Percentiles rank a stretch among this genome's conserved stretches.
Evolutionary conservation across 1,140 invertebrate species (phyloP).

Genomic region (Panulirus ornatus): DNA sequence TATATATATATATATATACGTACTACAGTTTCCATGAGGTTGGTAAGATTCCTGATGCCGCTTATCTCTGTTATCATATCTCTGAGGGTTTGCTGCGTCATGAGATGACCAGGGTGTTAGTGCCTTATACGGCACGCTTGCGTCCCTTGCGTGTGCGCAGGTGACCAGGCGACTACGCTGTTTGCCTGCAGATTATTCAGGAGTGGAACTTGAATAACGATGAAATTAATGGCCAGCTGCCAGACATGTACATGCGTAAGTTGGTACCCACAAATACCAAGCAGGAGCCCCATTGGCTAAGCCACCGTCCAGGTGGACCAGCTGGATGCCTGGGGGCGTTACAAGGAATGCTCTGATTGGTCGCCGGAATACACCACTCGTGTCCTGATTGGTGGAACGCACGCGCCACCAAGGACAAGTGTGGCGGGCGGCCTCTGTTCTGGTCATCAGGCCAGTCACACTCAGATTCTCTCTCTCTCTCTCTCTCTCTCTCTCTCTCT

Average conservation of each 20-base stretch:
- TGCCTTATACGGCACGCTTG: too few relatives aligned
- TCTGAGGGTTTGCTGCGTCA: too few relatives aligned
- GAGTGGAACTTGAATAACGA: background rate
- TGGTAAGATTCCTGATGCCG: too few relatives aligned
- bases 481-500: background rate
- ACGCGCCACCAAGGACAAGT: conserved; percentile 43
- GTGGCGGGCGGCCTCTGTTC: conserved; percentile 26
- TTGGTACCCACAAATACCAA: background rate
- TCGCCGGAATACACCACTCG: background rate
- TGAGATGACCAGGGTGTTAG: too few relatives aligned
- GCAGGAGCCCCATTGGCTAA: conserved; percentile 30
- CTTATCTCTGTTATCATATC: too few relatives aligned
- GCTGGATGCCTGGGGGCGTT: background rate
- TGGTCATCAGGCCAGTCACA: conserved; percentile 19
- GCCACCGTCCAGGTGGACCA: conserved; percentile 26
- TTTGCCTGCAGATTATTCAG: background rate
- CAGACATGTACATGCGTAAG: conserved; percentile 3
- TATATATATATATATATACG: too few relatives aligned
- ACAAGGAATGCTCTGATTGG: background rate
- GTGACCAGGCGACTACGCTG: background rate
- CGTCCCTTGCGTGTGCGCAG: too few relatives aligned
- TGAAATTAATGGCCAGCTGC: background rate
- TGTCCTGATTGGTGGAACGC: conserved; percentile 23
- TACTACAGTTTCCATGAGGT: too few relatives aligned
- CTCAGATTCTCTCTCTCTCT: background rate